Evolutionary conservation across 2,113 vertebrate species (phyloP), one percentile per base, ranked within the genome.

Genomic region (Lanius ludovicianus): DNA sequence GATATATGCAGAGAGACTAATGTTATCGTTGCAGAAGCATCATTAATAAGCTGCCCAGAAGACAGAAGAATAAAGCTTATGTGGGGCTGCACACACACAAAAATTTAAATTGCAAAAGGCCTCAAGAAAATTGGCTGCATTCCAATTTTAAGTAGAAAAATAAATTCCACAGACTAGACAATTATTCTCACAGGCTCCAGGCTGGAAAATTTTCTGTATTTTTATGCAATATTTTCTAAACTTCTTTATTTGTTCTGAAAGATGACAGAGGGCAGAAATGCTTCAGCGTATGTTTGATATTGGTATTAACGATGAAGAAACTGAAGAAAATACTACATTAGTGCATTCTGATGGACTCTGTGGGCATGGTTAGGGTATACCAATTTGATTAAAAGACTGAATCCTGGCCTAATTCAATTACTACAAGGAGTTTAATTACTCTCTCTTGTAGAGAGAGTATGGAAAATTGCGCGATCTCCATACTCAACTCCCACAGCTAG

Each of bases 111-210:
- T 91, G 27, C 42, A 81, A 69, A 74, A 33, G 67, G 55, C n/a
- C 50, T 79, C 41, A 67, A 75, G 41, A 53, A 93, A 79, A n/a
- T 24, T 46, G 31, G 49, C 49, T 53, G 21, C 57, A 47, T 60
- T 87, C 77, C 49, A 89, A 84, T 78, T 92, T 93, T 64, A 71
- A 82, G 49, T 24, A 82, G 39, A 76, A 95, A 91, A 96, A 69
- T 39, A 21, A 71, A 5, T 87, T 82, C 37, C 31, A 35, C 10
- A 20, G 49, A 68, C 65, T 28, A 82, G 49, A 52, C 4, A 73
- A 52, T 87, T 84, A 87, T 84, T 89, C 62, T 76, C 31, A 56
- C 6, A 50, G n/a, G 23, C 10, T 79, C 11, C 75, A 79, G 24
- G 6, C 28, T 76, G 30, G 37, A 78, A 78, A 68, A 49, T 56